phyloP scores from a whole-genome alignment of 2,888 invertebrate genomes.

The Heliothis peltigera region DNA sequence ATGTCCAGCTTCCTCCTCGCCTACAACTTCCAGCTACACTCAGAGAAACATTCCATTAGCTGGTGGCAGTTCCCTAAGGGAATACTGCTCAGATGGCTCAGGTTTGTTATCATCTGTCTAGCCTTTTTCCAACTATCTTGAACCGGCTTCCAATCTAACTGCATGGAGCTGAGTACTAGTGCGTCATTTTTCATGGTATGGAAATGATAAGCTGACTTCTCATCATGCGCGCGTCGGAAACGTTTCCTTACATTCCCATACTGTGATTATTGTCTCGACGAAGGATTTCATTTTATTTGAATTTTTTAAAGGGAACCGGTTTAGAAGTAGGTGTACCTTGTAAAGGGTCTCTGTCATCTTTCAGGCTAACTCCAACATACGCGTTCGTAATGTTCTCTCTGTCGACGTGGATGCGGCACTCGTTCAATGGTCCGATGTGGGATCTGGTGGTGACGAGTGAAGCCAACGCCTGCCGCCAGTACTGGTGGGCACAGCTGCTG shows the following conservation, averaged over 20 bases:
- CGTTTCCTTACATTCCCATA: too few species aligned
- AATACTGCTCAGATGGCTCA: slow-evolving; percentile 79
- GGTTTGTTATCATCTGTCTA: slow-evolving; percentile 62
- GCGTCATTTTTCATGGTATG: not conserved
- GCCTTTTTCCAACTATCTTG: too few species aligned
- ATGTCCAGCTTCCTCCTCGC: slow-evolving; percentile 84
- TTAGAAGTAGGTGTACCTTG: too few species aligned
- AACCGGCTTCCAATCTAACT: too few species aligned
- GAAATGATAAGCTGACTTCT: too few species aligned
- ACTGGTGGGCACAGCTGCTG: slow-evolving; percentile 86
- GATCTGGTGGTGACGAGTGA: slow-evolving; percentile 74
- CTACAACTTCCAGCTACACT: slow-evolving; percentile 77
- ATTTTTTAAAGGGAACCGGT: too few species aligned
- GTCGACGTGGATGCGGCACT: slow-evolving; percentile 76
- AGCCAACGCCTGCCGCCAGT: slow-evolving; percentile 75
- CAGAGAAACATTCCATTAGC: slow-evolving; percentile 70
- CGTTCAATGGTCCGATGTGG: slow-evolving; percentile 82
- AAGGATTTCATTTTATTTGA: too few species aligned
- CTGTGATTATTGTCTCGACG: too few species aligned
- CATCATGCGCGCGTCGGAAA: too few species aligned
- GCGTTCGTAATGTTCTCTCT: slow-evolving; percentile 77
- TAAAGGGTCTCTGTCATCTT: slow-evolving; percentile 3
- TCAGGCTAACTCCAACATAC: slow-evolving; percentile 82
- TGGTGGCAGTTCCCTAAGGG: slow-evolving; percentile 78
- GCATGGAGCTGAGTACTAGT: not conserved